A percentile compares a stretch with the other conserved stretches of the same genome.
These are phyloP conservation scores for Dexiosoma caninum DNA, from an alignment of 2,888 invertebrate species.

Conservation along the genomic window DNA sequence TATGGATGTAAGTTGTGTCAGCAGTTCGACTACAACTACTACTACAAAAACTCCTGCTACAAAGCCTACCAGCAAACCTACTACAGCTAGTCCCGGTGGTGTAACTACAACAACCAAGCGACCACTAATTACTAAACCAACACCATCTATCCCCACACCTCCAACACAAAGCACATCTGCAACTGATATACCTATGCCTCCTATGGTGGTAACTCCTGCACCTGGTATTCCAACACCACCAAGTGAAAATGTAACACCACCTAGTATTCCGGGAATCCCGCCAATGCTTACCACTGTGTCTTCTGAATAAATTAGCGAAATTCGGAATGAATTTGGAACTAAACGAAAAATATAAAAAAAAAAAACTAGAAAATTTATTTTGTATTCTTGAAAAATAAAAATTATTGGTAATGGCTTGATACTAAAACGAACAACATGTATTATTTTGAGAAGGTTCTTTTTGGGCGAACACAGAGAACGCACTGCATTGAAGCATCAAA, in stretches of 20 bases:
- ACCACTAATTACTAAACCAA: constrained; percentile 16
- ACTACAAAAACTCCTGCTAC: neutral
- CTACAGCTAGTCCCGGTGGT: constrained; percentile 21
- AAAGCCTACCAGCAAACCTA: constrained; percentile 1
- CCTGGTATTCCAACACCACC: constrained; percentile 66
- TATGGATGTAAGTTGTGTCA: neutral
- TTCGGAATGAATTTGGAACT: neutral
- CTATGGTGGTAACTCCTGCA: constrained; percentile 62
- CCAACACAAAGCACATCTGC: neutral
- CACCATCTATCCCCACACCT: constrained; percentile 13
- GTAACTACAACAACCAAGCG: neutral
- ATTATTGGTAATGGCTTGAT: neutral
- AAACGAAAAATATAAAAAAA: neutral
- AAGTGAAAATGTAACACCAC: constrained; percentile 63
- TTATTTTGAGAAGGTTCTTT: no score
- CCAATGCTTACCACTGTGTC: neutral
- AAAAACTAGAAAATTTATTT: neutral
- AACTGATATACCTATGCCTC: constrained; percentile 65
- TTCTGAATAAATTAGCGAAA: no score
- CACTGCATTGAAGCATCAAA: no score
- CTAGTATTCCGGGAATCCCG: constrained; percentile 63
- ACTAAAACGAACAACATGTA: neutral
- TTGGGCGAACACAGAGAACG: no score
- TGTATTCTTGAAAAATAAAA: constrained; percentile 18
- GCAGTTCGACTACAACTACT: neutral